Base-by-base conservation (phyloP, 1,140 invertebrate genomes). In the Cataglyphis hispanica region DNA sequence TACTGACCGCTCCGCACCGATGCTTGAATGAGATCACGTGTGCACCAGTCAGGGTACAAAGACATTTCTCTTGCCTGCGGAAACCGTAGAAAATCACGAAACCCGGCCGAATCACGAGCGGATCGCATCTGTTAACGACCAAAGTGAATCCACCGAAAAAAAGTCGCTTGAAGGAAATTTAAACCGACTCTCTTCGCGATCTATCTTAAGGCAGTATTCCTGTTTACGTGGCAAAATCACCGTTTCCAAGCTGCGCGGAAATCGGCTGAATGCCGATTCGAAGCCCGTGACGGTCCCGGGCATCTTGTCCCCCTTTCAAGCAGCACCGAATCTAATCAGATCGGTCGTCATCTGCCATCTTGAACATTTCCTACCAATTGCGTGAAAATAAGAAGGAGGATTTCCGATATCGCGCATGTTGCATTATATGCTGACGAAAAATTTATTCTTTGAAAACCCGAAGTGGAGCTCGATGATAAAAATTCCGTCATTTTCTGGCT, bases 211-310 rank as follows among this genome's bases (percentile, higher is more conserved):
- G 46, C 46, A 50, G 16, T 60, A 37, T 31, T 43, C 27, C 46
- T 91, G 89, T 91, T 91, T 91, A 90, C 86, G 58, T 70, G 56
- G 75, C 64, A 43, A 89, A 92, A 92, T 92, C 89, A 92, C 91
- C 91, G 91, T 92, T 90, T 78, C 89, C 89, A 91, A 92, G 90
- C 64, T 89, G 91, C 91, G 89, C 91, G 91, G 86, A 92, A 92
- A 92, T 92, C 89, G 86, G 27, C 27, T 92, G 90, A 92, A 92
- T 91, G 87, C 60, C 84, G 90, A 92, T 92, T 80, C 66, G 53
- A 91, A 84, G 88, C 84, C 91, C 91, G 90, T 92, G 91, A 92
- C 91, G 90, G 91, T 92, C 91, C 91, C 91, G 91, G 91, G 67
- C 85, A 91, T 92, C 87, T 83, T 84, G 56, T 53, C 69, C 31